phyloP scores from a whole-genome alignment of 2,113 vertebrate genomes.

The Pavo muticus region DNA sequence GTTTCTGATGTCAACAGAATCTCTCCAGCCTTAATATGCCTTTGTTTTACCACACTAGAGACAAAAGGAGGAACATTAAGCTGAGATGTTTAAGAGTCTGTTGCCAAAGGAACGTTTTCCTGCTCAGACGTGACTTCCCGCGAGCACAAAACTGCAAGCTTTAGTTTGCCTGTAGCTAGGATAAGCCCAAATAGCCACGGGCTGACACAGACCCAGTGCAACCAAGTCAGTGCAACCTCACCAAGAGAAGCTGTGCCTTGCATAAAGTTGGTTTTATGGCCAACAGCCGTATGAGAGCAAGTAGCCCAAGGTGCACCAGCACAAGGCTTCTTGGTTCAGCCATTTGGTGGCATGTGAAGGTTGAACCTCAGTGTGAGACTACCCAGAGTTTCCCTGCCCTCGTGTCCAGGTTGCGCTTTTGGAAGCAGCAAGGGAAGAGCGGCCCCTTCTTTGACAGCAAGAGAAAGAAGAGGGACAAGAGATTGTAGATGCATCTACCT shows the following conservation, averaged over 20 bases:
- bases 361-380: not conserved
- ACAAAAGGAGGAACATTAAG: not conserved
- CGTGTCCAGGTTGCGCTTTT: not conserved
- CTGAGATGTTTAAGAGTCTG: not conserved
- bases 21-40: not conserved
- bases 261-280: not conserved
- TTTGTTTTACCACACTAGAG: not conserved
- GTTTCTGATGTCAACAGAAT: not conserved
- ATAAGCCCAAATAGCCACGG: not conserved
- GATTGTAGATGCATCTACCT: not conserved
- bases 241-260: not conserved
- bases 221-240: not conserved
- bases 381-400: not conserved
- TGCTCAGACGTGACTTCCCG: not conserved
- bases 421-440: not conserved
- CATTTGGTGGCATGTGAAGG: not conserved
- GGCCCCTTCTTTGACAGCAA: not conserved
- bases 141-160: not conserved
- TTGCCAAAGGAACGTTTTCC: not conserved
- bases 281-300: not conserved
- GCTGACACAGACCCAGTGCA: not conserved
- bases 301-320: not conserved
- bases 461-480: not conserved
- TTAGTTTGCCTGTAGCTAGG: not conserved
- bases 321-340: not conserved